Evolutionary conservation across 1,140 invertebrate genomes (phyloP), one percentile per base, ranked within the genome.

Genomic region (Oryzaephilus surinamensis): DNA sequence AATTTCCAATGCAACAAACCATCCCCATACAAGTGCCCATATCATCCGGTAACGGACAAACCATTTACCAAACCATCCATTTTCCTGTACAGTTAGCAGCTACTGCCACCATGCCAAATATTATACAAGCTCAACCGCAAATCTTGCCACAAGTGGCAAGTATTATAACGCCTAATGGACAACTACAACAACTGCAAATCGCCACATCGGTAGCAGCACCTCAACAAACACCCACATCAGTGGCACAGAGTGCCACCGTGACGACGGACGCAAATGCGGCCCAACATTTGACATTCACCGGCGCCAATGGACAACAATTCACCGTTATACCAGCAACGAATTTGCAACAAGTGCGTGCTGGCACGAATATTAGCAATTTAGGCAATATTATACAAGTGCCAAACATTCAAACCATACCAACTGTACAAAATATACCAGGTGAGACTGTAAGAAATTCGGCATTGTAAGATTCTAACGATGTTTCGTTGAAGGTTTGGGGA

Each of bases 11-110:
- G 63, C 80, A 85, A 59, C 84, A 87, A 58, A 84, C 84, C 11
- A 85, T 95, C 27, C 88, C 90, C 0, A 84, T 95, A 10, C 89
- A 94, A 66, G 81, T 94, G 24, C 91, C 92, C 1, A 87, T 96
- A 36, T 84, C 86, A 41, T 79, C 84, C 5, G 77, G 77, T 11
- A 85, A 84, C 62, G 92, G 92, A 0, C 90, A 95, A 62, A 94
- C 89, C 0, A 76, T 94, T 34, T 89, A 90, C 59, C 90, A 95
- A 57, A 94, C 90, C 0, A 79, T 94, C 1, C 89, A 95, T 62
- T 79, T 95, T 51, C 90, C 89, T 0, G 71, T 92, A 13, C 86
- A 91, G 62, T 69, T 82, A 1, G 66, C 84, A 2, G 70, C 76
- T 8, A 63, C 72, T 6, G 48, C 58, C 52, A 67, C 53, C 43